Base-by-base conservation (phyloP, 1,140 invertebrate genomes). In the Leptopilina clavipes region DNA sequence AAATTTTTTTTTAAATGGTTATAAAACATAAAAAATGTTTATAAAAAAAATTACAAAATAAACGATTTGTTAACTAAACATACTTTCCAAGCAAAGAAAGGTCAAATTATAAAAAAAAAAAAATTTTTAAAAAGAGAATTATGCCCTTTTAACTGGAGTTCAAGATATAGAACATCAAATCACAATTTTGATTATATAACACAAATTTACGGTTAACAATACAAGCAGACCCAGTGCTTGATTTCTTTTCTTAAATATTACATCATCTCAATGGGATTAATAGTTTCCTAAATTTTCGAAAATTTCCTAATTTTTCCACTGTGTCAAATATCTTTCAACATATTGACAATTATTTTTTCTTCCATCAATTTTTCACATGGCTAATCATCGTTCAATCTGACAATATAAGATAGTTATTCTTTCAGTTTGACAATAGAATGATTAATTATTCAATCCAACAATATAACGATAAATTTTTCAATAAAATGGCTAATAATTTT, bases 171-270 rank as follows among this genome's bases (percentile, higher is more conserved):
- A 52, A n/a, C 14, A 45, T 45, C 44, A 45, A 52, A n/a, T 52
- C 14, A 52, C 48, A 52, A 52, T 52, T 52, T 52, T n/a, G 17
- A 52, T 52, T 52, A 52, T 52, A 52, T 17, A 52, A 17, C n/a
- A 52, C 14, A 52, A 52, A 17, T 52, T 52, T 52, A 17, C 48
- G 14, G 3, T 17, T 12, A 52, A 52, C 48, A 52, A 52, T 52
- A 52, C 48, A 52, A 52, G 48, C 48, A 52, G 48, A 52, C 48
- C 48, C 48, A 52, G 48, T 52, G 48, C 48, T 52, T 52, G 48
- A 52, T 52, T 52, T 52, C n/a, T n/a, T n/a, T 52, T 52, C n/a
- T 52, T 6, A 17, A 3, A 52, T 12, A 17, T 11, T 48, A 52
- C n/a, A 52, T 3, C 48, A 52, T 52, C 17, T 52, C n/a, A 52